phyloP scores from a whole-genome alignment of 2,113 vertebrate genomes.

The Gallinago jamesoni region DNA sequence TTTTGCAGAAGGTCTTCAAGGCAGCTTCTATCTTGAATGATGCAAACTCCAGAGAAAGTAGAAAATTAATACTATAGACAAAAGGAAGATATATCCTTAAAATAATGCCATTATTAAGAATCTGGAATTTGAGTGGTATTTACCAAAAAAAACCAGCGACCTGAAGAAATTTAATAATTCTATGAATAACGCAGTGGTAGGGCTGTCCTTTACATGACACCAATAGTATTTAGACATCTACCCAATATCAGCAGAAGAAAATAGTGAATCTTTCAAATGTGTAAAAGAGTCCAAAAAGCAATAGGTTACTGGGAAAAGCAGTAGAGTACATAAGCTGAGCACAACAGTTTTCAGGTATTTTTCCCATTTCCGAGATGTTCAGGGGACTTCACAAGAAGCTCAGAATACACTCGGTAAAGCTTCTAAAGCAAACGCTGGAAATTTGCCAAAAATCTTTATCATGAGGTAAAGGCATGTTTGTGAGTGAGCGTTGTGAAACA shows the following conservation, averaged over 20 bases:
- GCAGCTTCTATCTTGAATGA: background rate
- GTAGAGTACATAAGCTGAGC: background rate
- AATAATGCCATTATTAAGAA: background rate
- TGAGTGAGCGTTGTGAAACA: background rate
- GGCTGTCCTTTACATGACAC: background rate
- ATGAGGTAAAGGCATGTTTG: background rate
- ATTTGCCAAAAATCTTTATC: background rate
- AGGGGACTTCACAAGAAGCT: background rate
- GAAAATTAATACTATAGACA: background rate
- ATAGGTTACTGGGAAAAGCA: background rate
- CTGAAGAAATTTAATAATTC: background rate
- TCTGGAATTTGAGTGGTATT: background rate
- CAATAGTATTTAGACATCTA: background rate
- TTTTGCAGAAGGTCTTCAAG: background rate
- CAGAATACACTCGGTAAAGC: background rate
- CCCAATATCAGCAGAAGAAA: background rate
- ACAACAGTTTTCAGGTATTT: background rate
- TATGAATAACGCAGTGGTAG: background rate
- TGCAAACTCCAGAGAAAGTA: background rate
- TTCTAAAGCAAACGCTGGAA: background rate
- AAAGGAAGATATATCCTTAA: background rate
- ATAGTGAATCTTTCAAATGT: background rate
- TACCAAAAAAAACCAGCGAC: background rate
- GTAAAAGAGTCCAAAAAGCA: background rate
- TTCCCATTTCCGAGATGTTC: background rate